Conservation (phyloP, 1,140 invertebrate genomes). For the Tribolium madens region DNA sequence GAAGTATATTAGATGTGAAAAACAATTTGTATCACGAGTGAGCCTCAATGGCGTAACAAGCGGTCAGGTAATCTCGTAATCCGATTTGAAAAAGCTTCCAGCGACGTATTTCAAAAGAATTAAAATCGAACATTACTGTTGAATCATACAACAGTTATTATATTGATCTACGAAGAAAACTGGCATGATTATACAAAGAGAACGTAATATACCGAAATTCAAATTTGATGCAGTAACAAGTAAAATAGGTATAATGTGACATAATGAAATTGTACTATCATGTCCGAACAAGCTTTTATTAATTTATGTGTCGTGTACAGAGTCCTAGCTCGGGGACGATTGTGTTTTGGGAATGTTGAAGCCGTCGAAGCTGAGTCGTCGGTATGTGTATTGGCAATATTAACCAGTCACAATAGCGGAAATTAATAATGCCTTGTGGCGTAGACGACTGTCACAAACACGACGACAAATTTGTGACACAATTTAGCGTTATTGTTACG, state of each 20-base stretch:
- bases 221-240: conserved; percentile 20
- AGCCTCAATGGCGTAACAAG: neutral
- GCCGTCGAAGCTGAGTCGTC: conserved; percentile 13
- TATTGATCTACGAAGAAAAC: neutral
- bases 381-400: conserved; percentile 34
- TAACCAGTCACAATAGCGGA: conserved; percentile 37
- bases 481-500: neutral
- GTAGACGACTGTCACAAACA: conserved; percentile 28
- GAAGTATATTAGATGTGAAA: neutral
- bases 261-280: conserved; percentile 40
- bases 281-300: conserved; percentile 38
- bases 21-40: neutral
- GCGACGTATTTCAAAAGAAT: neutral
- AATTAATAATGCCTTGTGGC: conserved; percentile 37
- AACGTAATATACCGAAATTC: conserved; percentile 3
- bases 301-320: conserved; percentile 41
- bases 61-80: conserved; percentile 24
- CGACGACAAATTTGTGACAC: neutral
- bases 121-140: neutral
- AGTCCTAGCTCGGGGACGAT: conserved; percentile 8
- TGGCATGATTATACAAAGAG: neutral
- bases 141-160: neutral
- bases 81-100: neutral
- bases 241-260: conserved; percentile 38
- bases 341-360: conserved; percentile 3